Percentiles rank a stretch among this genome's conserved stretches.
These are phyloP conservation scores for Drosophila athabasca DNA, from an alignment of 1,140 invertebrate species.

Conservation along the genomic window DNA sequence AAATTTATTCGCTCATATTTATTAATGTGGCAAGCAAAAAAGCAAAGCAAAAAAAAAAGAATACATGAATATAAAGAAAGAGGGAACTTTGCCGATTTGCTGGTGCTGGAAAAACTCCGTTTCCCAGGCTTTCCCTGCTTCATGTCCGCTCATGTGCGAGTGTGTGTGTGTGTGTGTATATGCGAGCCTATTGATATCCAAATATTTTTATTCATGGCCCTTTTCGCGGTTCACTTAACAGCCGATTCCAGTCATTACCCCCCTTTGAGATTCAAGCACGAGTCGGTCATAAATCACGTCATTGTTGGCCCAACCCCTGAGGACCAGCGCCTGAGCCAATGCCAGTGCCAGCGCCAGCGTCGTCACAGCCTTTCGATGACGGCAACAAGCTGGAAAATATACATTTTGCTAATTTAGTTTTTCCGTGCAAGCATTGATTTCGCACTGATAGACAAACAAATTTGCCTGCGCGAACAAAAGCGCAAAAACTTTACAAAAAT, in stretches of 20 bases:
- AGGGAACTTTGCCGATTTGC: constrained; percentile 26
- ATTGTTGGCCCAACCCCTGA: constrained; percentile 51
- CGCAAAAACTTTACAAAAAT: constrained; percentile 35
- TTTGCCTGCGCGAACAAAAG: constrained; percentile 29
- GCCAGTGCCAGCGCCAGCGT: no score
- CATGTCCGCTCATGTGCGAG: constrained; percentile 43
- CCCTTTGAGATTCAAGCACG: constrained; percentile 59
- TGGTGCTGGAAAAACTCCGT: constrained; percentile 42
- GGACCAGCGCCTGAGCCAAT: no score
- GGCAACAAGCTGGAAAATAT: constrained; percentile 77
- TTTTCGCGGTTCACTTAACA: constrained; percentile 81
- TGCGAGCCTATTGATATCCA: constrained; percentile 71
- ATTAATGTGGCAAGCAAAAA: constrained; percentile 11
- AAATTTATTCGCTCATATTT: constrained; percentile 63
- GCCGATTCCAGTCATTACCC: constrained; percentile 73
- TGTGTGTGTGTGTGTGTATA: constrained; percentile 9
- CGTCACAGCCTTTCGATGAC: constrained; percentile 37
- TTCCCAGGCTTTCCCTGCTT: constrained; percentile 55
- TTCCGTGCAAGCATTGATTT: constrained; percentile 8
- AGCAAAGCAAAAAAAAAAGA: neutral
- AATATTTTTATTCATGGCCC: constrained; percentile 80
- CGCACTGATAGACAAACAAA: constrained; percentile 38
- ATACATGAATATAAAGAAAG: constrained; percentile 26
- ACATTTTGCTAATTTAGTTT: constrained; percentile 64
- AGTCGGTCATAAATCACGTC: constrained; percentile 76